Evolutionary conservation across 2,888 invertebrate species (phyloP).

Genomic region (Elgonia sp.): DNA sequence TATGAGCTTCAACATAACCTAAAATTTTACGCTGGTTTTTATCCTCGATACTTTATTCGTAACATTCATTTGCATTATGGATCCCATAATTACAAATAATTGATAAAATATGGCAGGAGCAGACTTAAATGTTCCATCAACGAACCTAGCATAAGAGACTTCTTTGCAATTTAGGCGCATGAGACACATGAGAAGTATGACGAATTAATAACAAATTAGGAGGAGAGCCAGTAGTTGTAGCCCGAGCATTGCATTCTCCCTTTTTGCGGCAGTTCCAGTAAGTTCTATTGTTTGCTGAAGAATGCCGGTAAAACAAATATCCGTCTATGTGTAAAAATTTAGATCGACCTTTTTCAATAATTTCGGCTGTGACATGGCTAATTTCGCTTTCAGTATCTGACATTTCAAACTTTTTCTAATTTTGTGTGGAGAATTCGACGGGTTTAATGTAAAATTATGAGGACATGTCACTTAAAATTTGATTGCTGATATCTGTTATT

Average conservation of each 20-base stretch:
- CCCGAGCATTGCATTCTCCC: constrained; percentile 29
- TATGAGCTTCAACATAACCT: not conserved
- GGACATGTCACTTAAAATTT: too few relatives aligned
- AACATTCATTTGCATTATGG: constrained; percentile 19
- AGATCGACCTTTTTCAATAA: not conserved
- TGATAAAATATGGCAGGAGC: too few relatives aligned
- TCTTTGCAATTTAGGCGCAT: too few relatives aligned
- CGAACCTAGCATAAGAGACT: too few relatives aligned
- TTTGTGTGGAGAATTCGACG: too few relatives aligned
- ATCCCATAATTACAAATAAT: too few relatives aligned
- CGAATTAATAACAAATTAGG: too few relatives aligned
- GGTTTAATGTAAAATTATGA: too few relatives aligned
- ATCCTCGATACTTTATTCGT: constrained; percentile 2
- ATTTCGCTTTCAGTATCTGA: too few relatives aligned
- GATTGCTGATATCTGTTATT: too few relatives aligned
- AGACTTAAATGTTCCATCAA: too few relatives aligned
- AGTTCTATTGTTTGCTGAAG: constrained; percentile 1
- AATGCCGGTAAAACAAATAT: constrained; percentile 35
- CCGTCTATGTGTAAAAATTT: constrained; percentile 8
- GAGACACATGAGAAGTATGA: too few relatives aligned
- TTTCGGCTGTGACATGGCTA: not conserved
- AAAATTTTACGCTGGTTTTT: not conserved
- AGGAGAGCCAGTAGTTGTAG: constrained; percentile 8
- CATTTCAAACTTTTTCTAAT: not conserved
- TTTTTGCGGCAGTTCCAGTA: constrained; percentile 44